Evolutionary conservation across 2,797 vertebrate genomes (phyloP).

Genomic region (Ciconia nigra): DNA sequence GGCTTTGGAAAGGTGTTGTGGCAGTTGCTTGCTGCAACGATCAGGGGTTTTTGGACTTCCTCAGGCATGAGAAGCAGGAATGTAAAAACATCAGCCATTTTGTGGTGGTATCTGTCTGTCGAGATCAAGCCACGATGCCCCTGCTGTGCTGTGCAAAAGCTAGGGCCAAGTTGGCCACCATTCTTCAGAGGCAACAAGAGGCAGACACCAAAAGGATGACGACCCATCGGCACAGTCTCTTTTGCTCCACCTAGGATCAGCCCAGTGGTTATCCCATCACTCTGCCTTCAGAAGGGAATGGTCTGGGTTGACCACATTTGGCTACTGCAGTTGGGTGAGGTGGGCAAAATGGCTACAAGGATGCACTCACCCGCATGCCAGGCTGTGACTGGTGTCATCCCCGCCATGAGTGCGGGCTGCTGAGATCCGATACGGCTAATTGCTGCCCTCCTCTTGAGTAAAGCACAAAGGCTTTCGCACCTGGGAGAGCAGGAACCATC

Average conservation of each 20-base stretch:
- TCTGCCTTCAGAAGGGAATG: accelerated
- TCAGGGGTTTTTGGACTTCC: neutral
- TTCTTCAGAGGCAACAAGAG: neutral
- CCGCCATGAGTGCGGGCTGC: accelerated
- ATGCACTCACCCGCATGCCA: accelerated
- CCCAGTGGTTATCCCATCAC: accelerated
- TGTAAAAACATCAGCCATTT: neutral
- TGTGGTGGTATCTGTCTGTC: neutral
- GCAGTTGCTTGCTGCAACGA: accelerated
- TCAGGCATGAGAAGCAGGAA: neutral
- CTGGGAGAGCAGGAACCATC: neutral
- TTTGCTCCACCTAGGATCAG: neutral
- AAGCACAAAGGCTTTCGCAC: neutral
- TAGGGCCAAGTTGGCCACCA: neutral
- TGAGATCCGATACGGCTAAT: neutral
- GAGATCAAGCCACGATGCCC: neutral
- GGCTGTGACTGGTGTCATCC: neutral
- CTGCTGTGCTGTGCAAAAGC: neutral
- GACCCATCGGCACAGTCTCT: accelerated
- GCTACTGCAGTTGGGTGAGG: accelerated
- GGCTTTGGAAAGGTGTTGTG: neutral
- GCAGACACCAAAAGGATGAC: neutral
- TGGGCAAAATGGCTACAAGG: neutral
- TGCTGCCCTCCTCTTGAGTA: neutral
- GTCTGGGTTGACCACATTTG: accelerated